Evolutionary conservation across 2,888 invertebrate species (phyloP).

Genomic region (Drosophila austrosaltans): DNA sequence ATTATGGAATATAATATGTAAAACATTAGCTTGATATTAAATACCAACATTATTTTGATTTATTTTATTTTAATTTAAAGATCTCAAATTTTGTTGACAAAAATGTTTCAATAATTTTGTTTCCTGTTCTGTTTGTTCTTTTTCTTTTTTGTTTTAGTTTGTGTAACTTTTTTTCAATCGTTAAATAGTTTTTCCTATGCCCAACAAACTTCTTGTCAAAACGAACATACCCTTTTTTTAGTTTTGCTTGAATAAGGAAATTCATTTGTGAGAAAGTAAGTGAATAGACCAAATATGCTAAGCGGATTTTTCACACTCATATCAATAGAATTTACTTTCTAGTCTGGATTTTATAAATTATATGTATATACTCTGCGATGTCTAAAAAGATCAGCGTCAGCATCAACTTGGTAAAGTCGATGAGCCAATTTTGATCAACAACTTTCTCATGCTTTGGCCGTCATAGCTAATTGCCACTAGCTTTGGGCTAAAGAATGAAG

Average conservation of each 20-base stretch:
- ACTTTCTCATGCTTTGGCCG: slow-evolving; percentile 69
- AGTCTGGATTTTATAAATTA: slow-evolving; percentile 61
- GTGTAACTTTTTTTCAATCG: too few species aligned
- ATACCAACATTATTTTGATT: too few species aligned
- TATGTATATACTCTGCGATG: slow-evolving; percentile 16
- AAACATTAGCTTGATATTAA: too few species aligned
- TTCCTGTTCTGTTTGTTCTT: too few species aligned
- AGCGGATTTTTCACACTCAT: slow-evolving; percentile 57
- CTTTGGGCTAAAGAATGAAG: slow-evolving; percentile 53
- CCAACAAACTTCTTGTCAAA: too few species aligned
- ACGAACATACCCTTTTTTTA: neutral
- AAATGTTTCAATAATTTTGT: too few species aligned
- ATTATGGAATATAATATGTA: too few species aligned
- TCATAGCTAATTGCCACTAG: slow-evolving; percentile 59
- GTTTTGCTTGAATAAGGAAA: slow-evolving; percentile 24
- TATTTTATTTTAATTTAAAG: too few species aligned
- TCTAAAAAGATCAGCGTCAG: slow-evolving; percentile 24
- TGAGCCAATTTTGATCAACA: slow-evolving; percentile 68
- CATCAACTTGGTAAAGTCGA: neutral
- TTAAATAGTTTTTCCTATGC: too few species aligned
- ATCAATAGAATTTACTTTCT: slow-evolving; percentile 73
- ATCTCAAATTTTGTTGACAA: too few species aligned
- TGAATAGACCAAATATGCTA: slow-evolving; percentile 57
- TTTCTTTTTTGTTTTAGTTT: too few species aligned
- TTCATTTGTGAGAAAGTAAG: slow-evolving; percentile 65